A percentile compares a stretch with the other conserved stretches of the same genome.
These are phyloP conservation scores for Drosophila kanekoi DNA, from an alignment of 2,888 invertebrate species.

Conservation along the genomic window DNA sequence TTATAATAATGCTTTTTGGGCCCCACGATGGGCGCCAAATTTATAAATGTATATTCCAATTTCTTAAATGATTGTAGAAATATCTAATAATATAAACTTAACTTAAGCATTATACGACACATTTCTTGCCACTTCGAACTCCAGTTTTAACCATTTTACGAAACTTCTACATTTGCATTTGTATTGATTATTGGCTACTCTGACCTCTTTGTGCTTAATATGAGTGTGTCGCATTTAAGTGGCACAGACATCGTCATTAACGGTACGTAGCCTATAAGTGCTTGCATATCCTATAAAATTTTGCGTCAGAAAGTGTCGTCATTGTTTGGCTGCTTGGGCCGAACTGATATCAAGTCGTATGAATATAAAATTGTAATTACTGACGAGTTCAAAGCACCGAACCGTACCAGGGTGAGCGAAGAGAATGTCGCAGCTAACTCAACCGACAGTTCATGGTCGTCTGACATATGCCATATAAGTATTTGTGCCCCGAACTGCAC, in stretches of 20 bases:
- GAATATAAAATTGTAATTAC: conserved; percentile 22
- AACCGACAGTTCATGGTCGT: conserved; percentile 59
- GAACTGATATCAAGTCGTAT: conserved; percentile 1
- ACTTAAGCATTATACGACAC: not conserved
- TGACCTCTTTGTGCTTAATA: conserved; percentile 33
- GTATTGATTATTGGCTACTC: conserved; percentile 40
- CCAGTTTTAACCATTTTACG: not conserved
- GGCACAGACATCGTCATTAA: conserved; percentile 34
- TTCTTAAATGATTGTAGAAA: too few relatives aligned
- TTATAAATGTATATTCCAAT: not conserved
- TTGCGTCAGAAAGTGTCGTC: conserved; percentile 35
- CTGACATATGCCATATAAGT: conserved; percentile 51
- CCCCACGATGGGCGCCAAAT: not conserved
- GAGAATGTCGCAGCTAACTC: conserved; percentile 20
- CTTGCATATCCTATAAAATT: conserved; percentile 14
- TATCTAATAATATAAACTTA: too few relatives aligned
- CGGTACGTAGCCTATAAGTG: not conserved
- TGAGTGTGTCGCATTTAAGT: conserved; percentile 12
- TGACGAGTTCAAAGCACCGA: conserved; percentile 47
- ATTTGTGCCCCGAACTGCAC: conserved; percentile 44
- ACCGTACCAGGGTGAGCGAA: not conserved
- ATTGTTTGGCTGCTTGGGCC: conserved; percentile 7
- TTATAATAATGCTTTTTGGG: too few relatives aligned
- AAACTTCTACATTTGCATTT: conserved; percentile 13
- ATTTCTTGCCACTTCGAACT: not conserved